Evolutionary conservation across 1,140 invertebrate species (phyloP), one percentile per base, ranked within the genome.

Genomic region (Trichonephila clavata): DNA sequence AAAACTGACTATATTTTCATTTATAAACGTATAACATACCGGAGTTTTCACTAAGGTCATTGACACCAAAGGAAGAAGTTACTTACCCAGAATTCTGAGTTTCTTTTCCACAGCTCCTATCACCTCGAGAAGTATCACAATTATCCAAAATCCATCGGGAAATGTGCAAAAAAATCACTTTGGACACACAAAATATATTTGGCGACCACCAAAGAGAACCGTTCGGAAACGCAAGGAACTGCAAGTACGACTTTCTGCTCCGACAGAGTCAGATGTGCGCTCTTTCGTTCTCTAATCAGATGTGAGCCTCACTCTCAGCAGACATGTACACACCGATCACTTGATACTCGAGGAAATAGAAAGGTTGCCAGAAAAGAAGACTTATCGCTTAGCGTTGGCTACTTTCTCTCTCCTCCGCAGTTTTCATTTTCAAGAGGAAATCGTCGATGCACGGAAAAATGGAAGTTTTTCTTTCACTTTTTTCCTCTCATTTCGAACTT

Each of bases 141-240:
- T 90, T 90, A 90, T 80, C 88, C 88, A 90, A 90, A 90, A 90
- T 90, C 88, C 88, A 90, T 90, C 68, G 71, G 63, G 32, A 50
- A 16, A 18, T 18, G 43, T 20, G 24, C 14, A 60, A 59, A 90
- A 68, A 59, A 80, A 65, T 80, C 71, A 13, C n/a, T 20, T 50
- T 24, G 20, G 21, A 43, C 68, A 60, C 39, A 20, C 43, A 80
- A 39, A 77, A 21, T 61, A 27, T 68, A 90, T 10, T 77, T 77
- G 71, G 24, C 27, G n/a, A 71, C 8, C 27, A 32, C 43, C 24
- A 24, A 80, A 10, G 43, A 50, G 24, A 77, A 59, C 63, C 68
- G 43, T n/a, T 57, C n/a, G 24, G 50, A 32, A 27, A 20, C 20
- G 68, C 57, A 16, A 90, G 13, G 27, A 90, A 50, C 14, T 50